These are phyloP conservation scores for Philaethria dido DNA, from an alignment of 2,888 invertebrate species.

Conservation along the genomic window DNA sequence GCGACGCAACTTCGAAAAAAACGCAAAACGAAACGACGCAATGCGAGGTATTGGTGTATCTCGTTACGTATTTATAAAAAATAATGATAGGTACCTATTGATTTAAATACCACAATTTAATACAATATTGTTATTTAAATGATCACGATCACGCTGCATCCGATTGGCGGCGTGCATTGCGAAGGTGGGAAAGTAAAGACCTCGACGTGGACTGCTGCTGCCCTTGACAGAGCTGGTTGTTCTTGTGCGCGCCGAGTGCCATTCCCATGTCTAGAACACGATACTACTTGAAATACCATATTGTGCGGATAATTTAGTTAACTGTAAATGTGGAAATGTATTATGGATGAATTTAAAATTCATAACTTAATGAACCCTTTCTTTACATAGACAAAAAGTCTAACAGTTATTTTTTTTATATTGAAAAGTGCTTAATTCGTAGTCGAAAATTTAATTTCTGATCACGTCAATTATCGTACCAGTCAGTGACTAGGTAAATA, in stretches of 20 bases:
- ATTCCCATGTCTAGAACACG: constrained; percentile 25
- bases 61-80: not conserved
- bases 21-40: too few relatives aligned
- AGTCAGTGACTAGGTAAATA: too few relatives aligned
- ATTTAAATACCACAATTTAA: constrained; percentile 9
- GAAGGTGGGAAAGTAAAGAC: constrained; percentile 74
- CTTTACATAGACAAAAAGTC: too few relatives aligned
- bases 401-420: too few relatives aligned
- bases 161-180: constrained; percentile 14
- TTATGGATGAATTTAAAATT: not conserved
- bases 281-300: constrained; percentile 6
- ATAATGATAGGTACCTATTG: not conserved
- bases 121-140: constrained; percentile 7
- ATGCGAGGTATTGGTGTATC: too few relatives aligned
- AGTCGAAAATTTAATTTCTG: too few relatives aligned
- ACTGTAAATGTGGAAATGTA: not conserved
- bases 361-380: not conserved
- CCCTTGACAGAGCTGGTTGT: constrained; percentile 76
- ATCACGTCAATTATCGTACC: too few relatives aligned
- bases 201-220: constrained; percentile 72
- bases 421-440: too few relatives aligned
- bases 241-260: constrained; percentile 47
- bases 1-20: too few relatives aligned
- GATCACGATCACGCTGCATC: constrained; percentile 31
- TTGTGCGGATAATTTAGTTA: not conserved